Percentiles rank a stretch among this genome's conserved stretches.
Conservation (phyloP, 1,140 invertebrate genomes). For the Brevipalpus yothersi region DNA sequence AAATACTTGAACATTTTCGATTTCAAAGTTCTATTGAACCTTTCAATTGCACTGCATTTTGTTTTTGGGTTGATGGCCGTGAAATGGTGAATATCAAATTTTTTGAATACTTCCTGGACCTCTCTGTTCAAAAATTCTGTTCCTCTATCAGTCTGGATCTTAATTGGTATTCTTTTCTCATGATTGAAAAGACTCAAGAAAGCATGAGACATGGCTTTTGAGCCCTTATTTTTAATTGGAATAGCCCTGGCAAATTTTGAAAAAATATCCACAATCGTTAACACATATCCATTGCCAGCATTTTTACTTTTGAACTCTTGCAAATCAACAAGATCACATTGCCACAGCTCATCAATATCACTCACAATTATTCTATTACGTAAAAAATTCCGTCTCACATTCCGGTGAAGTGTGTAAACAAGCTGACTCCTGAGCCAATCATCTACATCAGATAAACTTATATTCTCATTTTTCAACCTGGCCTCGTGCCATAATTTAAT, state of each 20-base stretch:
- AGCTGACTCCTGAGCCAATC: neutral
- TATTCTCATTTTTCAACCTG: neutral
- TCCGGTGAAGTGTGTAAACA: constrained; percentile 12
- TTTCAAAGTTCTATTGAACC: neutral
- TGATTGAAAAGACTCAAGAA: constrained; percentile 3
- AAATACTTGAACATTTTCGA: neutral
- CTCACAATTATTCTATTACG: constrained; percentile 6
- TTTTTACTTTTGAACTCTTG: constrained; percentile 9
- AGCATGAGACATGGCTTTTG: neutral
- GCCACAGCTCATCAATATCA: neutral
- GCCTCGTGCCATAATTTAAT: neutral
- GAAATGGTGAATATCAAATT: constrained; percentile 1
- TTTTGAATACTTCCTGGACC: constrained; percentile 16
- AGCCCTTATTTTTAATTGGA: constrained; percentile 10
- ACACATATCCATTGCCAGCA: constrained; percentile 10
- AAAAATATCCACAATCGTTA: constrained; percentile 14
- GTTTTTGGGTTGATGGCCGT: neutral
- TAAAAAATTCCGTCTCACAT: constrained; percentile 11
- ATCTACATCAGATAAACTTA: neutral
- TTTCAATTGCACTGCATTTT: neutral
- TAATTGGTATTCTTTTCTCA: neutral
- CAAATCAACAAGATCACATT: constrained; percentile 13
- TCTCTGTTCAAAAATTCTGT: constrained; percentile 6
- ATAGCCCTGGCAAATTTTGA: constrained; percentile 12
- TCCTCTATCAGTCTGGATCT: constrained; percentile 1